Evolutionary conservation across 2,797 vertebrate genomes (phyloP), one percentile per base, ranked within the genome.

Genomic region (Poliocrania exsul): DNA sequence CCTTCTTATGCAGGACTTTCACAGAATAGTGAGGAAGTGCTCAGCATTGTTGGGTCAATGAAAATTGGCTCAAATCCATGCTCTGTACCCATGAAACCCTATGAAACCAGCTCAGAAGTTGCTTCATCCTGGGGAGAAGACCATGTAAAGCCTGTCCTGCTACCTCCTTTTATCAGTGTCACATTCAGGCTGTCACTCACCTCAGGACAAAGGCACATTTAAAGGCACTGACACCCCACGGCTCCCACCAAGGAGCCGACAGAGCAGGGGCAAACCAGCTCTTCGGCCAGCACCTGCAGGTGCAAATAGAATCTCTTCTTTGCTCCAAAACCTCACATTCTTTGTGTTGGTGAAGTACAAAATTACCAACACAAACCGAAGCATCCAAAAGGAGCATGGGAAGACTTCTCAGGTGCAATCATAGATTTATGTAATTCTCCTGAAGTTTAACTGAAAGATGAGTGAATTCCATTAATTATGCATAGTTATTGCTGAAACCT

Each of bases 211-310:
- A 62, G 26, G 81, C 46, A 46, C 26, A 3, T 11, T 17, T 31
- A 4, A 21, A 35, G 11, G 35, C 21, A 67, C 4, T 0, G 4
- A n/a, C 26, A 47, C 18, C 13, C 15, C n/a, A 3, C 0, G 6
- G 81, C 20, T 82, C 28, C 56, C 53, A 62, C 13, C 19, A 33
- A 18, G 4, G 17, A 54, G 26, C 20, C 35, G 15, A 18, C 35
- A 73, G 62, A 72, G 44, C 73, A 58, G 42, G 26, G 35, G 5
- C 38, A 47, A 31, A 19, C 5, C 4, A 18, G 23, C 53, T 56
- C 49, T 25, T 28, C 56, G 37, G 40, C 10, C 21, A 44, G 35
- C 10, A 11, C 26, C 37, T 10, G 2, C 15, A 19, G 11, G 19
- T 31, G 35, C 8, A 4, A 42, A 37, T 0, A 82, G 24, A 38